phyloP scores from a whole-genome alignment of 2,888 invertebrate genomes.

The Hyposoter didymator region DNA sequence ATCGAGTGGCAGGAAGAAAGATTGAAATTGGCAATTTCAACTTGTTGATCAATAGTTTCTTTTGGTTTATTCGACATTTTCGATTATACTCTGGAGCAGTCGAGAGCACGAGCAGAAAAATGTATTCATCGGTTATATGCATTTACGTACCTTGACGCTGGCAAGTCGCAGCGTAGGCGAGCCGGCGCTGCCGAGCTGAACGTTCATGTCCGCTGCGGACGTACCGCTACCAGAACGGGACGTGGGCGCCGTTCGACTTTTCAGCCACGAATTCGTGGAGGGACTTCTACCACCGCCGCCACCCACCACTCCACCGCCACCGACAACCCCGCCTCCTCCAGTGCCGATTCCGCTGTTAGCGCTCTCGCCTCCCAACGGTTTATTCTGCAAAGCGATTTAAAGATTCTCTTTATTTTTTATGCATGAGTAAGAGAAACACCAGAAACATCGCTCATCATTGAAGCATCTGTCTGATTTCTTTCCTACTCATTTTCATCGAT shows the following conservation, averaged over 20 bases:
- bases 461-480: not conserved
- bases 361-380: conserved; percentile 77
- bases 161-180: conserved; percentile 85
- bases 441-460: not conserved
- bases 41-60: not conserved
- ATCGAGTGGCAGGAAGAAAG: not conserved
- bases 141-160: conserved; percentile 80
- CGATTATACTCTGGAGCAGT: not conserved
- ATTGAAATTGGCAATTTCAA: not conserved
- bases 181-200: conserved; percentile 85
- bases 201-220: conserved; percentile 85
- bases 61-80: not conserved
- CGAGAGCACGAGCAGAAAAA: not conserved
- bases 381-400: conserved; percentile 75
- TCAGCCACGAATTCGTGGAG: conserved; percentile 81
- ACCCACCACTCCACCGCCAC: conserved; percentile 70
- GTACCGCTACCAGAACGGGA: conserved; percentile 80
- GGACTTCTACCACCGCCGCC: conserved; percentile 76
- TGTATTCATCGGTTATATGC: not conserved
- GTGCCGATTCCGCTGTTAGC: conserved; percentile 74
- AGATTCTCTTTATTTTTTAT: conserved; percentile 35
- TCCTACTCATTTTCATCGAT: conserved; percentile 22
- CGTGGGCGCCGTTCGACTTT: conserved; percentile 82
- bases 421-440: conserved; percentile 12
- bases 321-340: conserved; percentile 70